phyloP scores from a whole-genome alignment of 2,797 vertebrate species.

The Neosilurus mollespiculum region DNA sequence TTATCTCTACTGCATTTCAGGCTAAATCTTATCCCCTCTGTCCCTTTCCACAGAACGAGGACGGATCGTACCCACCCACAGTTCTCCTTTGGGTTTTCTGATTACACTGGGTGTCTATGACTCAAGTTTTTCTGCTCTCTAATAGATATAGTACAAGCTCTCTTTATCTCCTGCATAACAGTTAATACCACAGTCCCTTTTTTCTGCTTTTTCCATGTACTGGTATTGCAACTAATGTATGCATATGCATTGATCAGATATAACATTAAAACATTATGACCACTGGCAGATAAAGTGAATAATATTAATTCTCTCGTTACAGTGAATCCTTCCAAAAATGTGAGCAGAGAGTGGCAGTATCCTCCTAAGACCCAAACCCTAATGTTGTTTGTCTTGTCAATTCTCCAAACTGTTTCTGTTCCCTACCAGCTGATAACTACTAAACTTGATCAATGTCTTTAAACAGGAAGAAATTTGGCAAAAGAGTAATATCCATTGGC shows the following conservation, averaged over 20 bases:
- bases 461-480: too few species aligned
- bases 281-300: too few species aligned
- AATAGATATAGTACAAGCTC: conserved; percentile 11
- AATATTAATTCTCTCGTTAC: too few species aligned
- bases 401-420: too few species aligned
- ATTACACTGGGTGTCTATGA: conserved; percentile 6
- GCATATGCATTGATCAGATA: not conserved
- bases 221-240: not conserved
- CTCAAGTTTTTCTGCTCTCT: conserved; percentile 28
- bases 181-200: not conserved
- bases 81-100: conserved; percentile 12
- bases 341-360: too few species aligned
- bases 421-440: too few species aligned
- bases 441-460: too few species aligned
- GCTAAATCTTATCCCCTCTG: not conserved
- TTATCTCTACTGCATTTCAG: conserved; percentile 3
- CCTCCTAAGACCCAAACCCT: too few species aligned
- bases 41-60: not conserved
- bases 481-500: too few species aligned
- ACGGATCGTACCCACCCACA: conserved; percentile 12
- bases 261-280: too few species aligned
- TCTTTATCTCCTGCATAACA: not conserved
- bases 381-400: too few species aligned
- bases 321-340: too few species aligned
- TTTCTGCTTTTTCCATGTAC: not conserved